Conservation (phyloP, 1,140 invertebrate species). For the Drosophila pseudoobscura region DNA sequence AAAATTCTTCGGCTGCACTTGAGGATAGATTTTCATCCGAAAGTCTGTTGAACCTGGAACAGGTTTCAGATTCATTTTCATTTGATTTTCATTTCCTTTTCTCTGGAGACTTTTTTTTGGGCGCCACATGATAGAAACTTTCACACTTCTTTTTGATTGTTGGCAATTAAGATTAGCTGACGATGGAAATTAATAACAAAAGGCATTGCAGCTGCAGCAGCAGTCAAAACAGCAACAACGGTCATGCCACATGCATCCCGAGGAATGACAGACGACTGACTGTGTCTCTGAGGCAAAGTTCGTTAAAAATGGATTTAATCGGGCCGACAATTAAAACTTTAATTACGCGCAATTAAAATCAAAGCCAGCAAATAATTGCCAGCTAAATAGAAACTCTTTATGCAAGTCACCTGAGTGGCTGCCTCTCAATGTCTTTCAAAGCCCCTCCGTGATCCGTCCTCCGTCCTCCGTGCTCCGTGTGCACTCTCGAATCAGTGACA, state of each 20-base stretch:
- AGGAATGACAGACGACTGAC: constrained; percentile 41
- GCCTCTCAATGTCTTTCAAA: background rate
- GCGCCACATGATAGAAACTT: constrained; percentile 34
- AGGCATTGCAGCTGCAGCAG: constrained; percentile 5
- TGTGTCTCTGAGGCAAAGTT: constrained; percentile 45
- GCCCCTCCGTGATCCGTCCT: too few relatives aligned
- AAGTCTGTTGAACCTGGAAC: constrained; percentile 22
- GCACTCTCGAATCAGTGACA: constrained; percentile 37
- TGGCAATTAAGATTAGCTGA: constrained; percentile 43
- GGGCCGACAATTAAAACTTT: constrained; percentile 66
- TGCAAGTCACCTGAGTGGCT: constrained; percentile 46
- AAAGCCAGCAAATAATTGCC: constrained; percentile 64
- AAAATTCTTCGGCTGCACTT: constrained; percentile 16
- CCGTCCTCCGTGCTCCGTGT: background rate
- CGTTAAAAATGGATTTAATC: constrained; percentile 68
- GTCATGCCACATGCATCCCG: too few relatives aligned
- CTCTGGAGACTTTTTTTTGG: constrained; percentile 5
- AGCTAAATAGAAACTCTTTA: constrained; percentile 46
- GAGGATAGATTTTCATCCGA: background rate
- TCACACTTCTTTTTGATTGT: constrained; percentile 51
- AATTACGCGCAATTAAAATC: constrained; percentile 75
- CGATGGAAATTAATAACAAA: constrained; percentile 39
- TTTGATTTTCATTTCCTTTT: constrained; percentile 14
- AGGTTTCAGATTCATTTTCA: background rate
- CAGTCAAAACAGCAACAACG: background rate